These are phyloP conservation scores for Hystrix brachyura DNA, from an alignment of 2,113 vertebrate genomes.

Conservation along the genomic window DNA sequence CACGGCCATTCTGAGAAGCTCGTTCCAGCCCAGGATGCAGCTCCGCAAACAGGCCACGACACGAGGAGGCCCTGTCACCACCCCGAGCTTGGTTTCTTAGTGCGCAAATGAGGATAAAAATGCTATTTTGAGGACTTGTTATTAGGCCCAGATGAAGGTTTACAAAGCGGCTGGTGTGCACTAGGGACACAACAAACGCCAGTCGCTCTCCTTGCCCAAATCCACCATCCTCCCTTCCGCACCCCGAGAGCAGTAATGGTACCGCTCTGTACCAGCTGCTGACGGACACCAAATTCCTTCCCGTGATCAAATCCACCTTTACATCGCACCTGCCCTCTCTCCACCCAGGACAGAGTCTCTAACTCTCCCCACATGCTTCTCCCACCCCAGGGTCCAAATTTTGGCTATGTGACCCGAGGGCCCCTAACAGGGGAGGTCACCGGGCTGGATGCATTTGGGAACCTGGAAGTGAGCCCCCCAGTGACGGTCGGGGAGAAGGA, in stretches of 20 bases:
- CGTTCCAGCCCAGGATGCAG: not conserved
- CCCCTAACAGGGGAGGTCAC: constrained; percentile 43
- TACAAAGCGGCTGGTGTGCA: fast-evolving
- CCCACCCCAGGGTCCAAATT: constrained; percentile 92
- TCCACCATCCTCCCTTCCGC: fast-evolving
- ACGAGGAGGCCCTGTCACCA: not conserved
- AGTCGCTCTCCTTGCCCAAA: fast-evolving
- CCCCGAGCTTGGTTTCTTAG: not conserved
- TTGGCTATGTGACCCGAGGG: constrained; percentile 94
- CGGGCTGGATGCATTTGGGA: constrained; percentile 95
- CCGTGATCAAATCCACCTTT: fast-evolving
- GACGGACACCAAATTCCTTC: fast-evolving
- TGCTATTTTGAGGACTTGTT: fast-evolving
- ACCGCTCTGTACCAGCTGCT: fast-evolving
- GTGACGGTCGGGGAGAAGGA: constrained; percentile 92
- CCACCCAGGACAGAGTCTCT: not conserved
- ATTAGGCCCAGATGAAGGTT: too few species aligned
- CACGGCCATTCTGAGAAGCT: not conserved
- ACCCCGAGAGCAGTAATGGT: fast-evolving
- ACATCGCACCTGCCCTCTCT: fast-evolving
- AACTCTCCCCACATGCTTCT: not conserved
- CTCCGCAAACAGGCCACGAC: not conserved
- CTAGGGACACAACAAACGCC: fast-evolving
- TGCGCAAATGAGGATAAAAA: not conserved
- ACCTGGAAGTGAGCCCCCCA: constrained; percentile 96